Evolutionary conservation across 1,140 invertebrate species (phyloP).

Genomic region (Scaptodrosophila lebanonensis): DNA sequence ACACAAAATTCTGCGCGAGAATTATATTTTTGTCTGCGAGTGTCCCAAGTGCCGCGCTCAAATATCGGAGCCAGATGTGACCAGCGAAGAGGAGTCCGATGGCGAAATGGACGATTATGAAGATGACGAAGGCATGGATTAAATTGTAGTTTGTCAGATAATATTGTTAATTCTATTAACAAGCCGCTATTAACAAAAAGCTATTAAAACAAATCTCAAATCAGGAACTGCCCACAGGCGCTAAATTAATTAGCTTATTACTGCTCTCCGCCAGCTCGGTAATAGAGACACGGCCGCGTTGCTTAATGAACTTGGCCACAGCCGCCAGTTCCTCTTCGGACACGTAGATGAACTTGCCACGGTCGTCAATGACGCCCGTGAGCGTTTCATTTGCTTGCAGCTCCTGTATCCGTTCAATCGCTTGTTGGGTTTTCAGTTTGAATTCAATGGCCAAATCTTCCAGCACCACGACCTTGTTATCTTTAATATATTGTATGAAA

Average conservation of each 20-base stretch:
- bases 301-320: constrained; percentile 97
- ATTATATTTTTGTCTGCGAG: constrained; percentile 83
- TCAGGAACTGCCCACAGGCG: constrained; percentile 77
- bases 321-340: constrained; percentile 92
- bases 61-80: constrained; percentile 87
- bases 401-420: constrained; percentile 90
- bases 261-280: constrained; percentile 95
- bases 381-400: constrained; percentile 88
- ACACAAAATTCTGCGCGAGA: constrained; percentile 87
- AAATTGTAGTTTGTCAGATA: constrained; percentile 3
- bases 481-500: constrained; percentile 91
- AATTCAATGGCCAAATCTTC: constrained; percentile 96
- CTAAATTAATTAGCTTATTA: constrained; percentile 94
- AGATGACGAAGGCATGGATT: constrained; percentile 62
- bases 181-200: background rate
- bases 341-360: constrained; percentile 99
- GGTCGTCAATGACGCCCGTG: constrained; percentile 98
- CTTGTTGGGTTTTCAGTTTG: constrained; percentile 93
- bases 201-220: constrained; percentile 31
- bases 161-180: constrained; percentile 5
- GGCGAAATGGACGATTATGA: constrained; percentile 72
- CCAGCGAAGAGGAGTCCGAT: constrained; percentile 83
- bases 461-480: constrained; percentile 95
- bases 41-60: constrained; percentile 89
- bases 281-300: constrained; percentile 95